Percentiles rank a stretch among this genome's conserved stretches.
Evolutionary conservation across 2,888 invertebrate species (phyloP).

Genomic region (Ernsta delagoae): DNA sequence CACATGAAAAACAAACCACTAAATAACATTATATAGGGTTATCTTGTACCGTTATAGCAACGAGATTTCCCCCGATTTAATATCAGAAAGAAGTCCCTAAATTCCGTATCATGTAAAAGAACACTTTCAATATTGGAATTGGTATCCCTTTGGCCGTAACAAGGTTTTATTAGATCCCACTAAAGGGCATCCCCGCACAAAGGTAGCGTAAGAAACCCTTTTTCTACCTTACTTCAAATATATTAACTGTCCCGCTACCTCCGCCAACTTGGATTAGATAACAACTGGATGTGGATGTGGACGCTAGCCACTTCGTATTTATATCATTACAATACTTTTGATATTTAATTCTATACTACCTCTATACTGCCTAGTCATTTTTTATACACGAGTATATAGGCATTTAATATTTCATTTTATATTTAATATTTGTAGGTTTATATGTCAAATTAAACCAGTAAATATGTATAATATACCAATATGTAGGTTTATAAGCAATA

Average conservation of each 20-base stretch:
- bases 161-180: slow-evolving; percentile 85
- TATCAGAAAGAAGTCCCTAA: slow-evolving; percentile 81
- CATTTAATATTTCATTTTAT: too few species aligned
- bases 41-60: slow-evolving; percentile 63
- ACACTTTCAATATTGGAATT: slow-evolving; percentile 84
- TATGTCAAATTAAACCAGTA: too few species aligned
- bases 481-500: too few species aligned
- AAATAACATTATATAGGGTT: slow-evolving; percentile 47
- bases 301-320: background rate
- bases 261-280: slow-evolving; percentile 47
- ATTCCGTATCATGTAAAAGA: slow-evolving; percentile 84
- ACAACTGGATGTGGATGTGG: slow-evolving; percentile 50
- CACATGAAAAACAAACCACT: slow-evolving; percentile 48
- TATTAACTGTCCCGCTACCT: slow-evolving; percentile 83
- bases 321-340: too few species aligned
- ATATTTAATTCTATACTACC: too few species aligned
- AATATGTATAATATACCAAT: too few species aligned
- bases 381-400: too few species aligned
- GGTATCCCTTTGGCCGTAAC: slow-evolving; percentile 85
- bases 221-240: slow-evolving; percentile 84
- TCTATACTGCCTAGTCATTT: too few species aligned
- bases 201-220: slow-evolving; percentile 82
- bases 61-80: slow-evolving; percentile 79
- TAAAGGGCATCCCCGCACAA: slow-evolving; percentile 84
- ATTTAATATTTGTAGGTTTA: too few species aligned